Percentiles rank a stretch among this genome's conserved stretches.
Evolutionary conservation across 1,140 invertebrate species (phyloP).

Genomic region (Cotesia glomerata): DNA sequence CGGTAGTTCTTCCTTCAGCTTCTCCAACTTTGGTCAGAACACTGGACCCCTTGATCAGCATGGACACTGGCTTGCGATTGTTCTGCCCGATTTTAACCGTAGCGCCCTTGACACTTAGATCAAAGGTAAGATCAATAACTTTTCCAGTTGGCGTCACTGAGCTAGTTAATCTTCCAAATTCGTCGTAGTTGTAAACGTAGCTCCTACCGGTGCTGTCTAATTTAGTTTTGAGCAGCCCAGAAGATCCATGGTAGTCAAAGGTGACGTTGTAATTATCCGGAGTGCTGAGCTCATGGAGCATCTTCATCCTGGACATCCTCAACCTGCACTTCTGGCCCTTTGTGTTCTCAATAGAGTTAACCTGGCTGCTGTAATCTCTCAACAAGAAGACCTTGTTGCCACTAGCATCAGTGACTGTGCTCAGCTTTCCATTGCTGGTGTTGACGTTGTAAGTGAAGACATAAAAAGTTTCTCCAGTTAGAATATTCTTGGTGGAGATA

Average conservation of each 20-base stretch:
- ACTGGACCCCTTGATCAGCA: slow-evolving; percentile 86
- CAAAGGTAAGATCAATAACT: slow-evolving; percentile 84
- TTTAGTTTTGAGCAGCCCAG: slow-evolving; percentile 86
- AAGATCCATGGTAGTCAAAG: slow-evolving; percentile 90
- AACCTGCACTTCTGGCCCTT: slow-evolving; percentile 91
- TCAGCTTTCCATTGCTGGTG: slow-evolving; percentile 93
- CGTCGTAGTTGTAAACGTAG: slow-evolving; percentile 94
- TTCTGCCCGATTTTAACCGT: slow-evolving; percentile 85
- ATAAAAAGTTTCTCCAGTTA: slow-evolving; percentile 90
- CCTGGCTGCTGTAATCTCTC: slow-evolving; percentile 85
- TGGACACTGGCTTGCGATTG: slow-evolving; percentile 78
- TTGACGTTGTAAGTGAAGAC: slow-evolving; percentile 95
- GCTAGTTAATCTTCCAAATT: slow-evolving; percentile 88
- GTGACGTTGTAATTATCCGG: slow-evolving; percentile 91
- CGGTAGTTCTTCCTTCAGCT: slow-evolving; percentile 78
- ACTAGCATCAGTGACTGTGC: slow-evolving; percentile 89
- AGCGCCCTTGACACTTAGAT: slow-evolving; percentile 86
- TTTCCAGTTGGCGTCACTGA: slow-evolving; percentile 92
- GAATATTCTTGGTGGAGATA: slow-evolving; percentile 87
- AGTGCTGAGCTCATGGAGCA: slow-evolving; percentile 86
- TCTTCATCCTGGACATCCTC: slow-evolving; percentile 86
- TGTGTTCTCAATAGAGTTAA: slow-evolving; percentile 93
- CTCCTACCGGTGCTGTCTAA: slow-evolving; percentile 88
- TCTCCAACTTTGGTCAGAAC: slow-evolving; percentile 82
- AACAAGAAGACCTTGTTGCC: slow-evolving; percentile 91